phyloP scores from a whole-genome alignment of 2,797 vertebrate species.

The Pipistrellus pygmaeus region DNA sequence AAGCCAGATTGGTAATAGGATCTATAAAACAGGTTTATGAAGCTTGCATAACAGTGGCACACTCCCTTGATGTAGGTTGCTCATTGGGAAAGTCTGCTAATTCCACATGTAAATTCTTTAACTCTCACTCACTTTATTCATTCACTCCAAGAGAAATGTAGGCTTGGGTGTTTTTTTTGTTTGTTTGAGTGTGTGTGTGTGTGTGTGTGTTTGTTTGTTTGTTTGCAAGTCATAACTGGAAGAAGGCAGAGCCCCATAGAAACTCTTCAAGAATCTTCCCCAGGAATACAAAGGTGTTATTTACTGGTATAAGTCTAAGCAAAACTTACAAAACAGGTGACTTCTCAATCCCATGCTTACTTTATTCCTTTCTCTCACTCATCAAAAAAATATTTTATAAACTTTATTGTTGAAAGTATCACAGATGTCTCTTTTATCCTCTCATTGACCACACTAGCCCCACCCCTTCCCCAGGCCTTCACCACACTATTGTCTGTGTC shows the following conservation, averaged over 20 bases:
- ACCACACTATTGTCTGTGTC: too few relatives aligned
- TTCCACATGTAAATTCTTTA: constrained; percentile 6
- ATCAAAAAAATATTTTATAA: too few relatives aligned
- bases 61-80: background rate
- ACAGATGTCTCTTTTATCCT: too few relatives aligned
- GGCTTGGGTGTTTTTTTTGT: background rate
- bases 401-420: too few relatives aligned
- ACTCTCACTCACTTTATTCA: background rate
- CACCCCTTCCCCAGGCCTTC: too few relatives aligned
- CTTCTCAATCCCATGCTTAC: background rate
- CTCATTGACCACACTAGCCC: too few relatives aligned
- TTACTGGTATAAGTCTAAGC: background rate
- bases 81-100: constrained; percentile 24
- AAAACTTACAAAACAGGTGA: constrained; percentile 20
- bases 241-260: background rate
- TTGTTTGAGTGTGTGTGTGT: background rate
- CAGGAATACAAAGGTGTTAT: background rate
- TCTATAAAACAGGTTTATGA: constrained; percentile 3
- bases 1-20: constrained; percentile 3
- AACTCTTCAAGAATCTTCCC: background rate
- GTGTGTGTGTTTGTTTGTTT: too few relatives aligned
- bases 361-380: background rate
- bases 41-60: background rate
- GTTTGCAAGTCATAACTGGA: background rate
- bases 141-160: background rate